Evolutionary conservation across 2,113 vertebrate genomes (phyloP), one percentile per base, ranked within the genome.

Genomic region (Ivindomyrus marchei): DNA sequence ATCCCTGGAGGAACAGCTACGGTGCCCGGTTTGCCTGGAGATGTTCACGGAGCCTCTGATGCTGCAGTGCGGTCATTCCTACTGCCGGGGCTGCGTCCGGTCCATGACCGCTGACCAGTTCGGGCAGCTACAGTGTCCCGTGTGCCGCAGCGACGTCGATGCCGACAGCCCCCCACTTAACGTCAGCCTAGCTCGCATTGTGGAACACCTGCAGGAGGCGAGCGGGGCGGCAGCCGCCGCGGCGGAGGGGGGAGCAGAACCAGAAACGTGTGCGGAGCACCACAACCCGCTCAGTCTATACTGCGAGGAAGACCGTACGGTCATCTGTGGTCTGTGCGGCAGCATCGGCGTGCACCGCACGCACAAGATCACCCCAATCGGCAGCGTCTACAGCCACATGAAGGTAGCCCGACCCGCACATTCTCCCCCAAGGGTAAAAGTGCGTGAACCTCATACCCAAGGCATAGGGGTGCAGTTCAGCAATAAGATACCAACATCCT

Each of bases 271-370:
- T 88, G 62, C 90, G 0, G 90, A 58, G 0, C 97, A 97, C 91
- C 94, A 94, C 88, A 97, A 97, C 92, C 96, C 97, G 0, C 96
- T 98, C 91, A 97, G 96, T 91, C 95, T 97, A 88, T 98, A 97
- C 94, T 98, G 97, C 0, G 97, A 98, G 93, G 94, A 95, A 0
- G 97, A 98, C 91, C 96, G 91, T 66, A 93, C 95, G 27, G 94
- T 98, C 87, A 97, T 97, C 92, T 98, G 97, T 0, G 97, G 97
- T 15, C 94, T 97, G 31, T 98, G 97, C 0, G 96, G 97, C 88
- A 95, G 96, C 92, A 96, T 98, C 0, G 97, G 97, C 4, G 88
- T 92, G 24, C 97, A 98, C 93, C 95, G 92, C 4, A 94, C 95
- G 15, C 97, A 97, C 93, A 94, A 92, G 31, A 93, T 97, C 93